phyloP scores from a whole-genome alignment of 35 echinoderm and acorn worm species.

The Anneissia japonica region DNA sequence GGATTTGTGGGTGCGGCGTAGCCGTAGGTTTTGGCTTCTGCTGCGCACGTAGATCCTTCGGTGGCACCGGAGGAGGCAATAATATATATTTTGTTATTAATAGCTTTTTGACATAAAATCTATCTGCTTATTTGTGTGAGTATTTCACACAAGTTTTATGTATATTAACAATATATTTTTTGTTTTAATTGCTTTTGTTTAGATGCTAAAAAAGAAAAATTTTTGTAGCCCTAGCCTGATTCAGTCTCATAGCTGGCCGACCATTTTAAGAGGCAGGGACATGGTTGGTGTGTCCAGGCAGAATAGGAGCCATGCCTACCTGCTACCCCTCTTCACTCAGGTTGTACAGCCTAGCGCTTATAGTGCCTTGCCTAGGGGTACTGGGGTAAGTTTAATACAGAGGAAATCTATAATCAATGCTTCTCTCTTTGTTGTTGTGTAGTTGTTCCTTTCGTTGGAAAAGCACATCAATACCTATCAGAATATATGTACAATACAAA shows the following conservation, averaged over 20 bases:
- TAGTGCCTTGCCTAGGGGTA: slow-evolving; percentile 47
- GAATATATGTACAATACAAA: too few species aligned
- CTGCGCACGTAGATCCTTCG: too few species aligned
- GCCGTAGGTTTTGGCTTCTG: too few species aligned
- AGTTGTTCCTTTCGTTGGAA: background rate
- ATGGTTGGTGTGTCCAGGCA: slow-evolving; percentile 51
- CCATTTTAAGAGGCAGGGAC: slow-evolving; percentile 73
- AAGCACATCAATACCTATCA: too few species aligned
- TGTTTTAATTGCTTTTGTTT: background rate
- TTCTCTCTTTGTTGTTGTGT: background rate
- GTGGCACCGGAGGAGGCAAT: too few species aligned
- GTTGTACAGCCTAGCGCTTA: slow-evolving; percentile 61
- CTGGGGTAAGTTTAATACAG: slow-evolving; percentile 94
- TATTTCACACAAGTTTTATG: too few species aligned
- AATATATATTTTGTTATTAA: too few species aligned
- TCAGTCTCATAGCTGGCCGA: slow-evolving; percentile 68
- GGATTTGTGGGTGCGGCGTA: too few species aligned
- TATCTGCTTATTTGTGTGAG: too few species aligned
- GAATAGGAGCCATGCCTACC: slow-evolving; percentile 46
- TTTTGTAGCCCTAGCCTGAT: slow-evolving; percentile 45
- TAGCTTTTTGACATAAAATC: too few species aligned
- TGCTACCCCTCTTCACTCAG: slow-evolving; percentile 68
- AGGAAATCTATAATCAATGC: too few species aligned
- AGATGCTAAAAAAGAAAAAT: background rate
- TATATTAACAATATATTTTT: too few species aligned